A percentile compares a stretch with the other conserved stretches of the same genome.
phyloP scores from a whole-genome alignment of 2,888 invertebrate genomes.

The Balanococcus diminutus region DNA sequence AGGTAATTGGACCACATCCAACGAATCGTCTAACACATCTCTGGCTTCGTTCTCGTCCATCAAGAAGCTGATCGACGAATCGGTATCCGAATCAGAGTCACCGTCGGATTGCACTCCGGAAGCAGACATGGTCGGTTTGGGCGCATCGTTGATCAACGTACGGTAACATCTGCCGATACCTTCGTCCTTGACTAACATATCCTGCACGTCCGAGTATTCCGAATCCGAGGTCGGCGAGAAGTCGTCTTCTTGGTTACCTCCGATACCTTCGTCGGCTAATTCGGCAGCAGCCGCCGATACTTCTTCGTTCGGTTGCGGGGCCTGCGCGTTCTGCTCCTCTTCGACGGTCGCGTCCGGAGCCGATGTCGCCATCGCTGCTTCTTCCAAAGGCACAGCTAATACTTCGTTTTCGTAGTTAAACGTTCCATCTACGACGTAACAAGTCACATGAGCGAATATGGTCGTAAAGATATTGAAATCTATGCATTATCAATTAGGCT shows the following conservation, averaged over 20 bases:
- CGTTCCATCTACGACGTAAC: neutral
- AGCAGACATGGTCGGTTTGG: too few relatives aligned
- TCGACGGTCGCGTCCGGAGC: neutral
- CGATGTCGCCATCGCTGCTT: neutral
- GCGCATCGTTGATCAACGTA: neutral
- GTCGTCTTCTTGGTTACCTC: neutral
- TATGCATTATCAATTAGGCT: neutral
- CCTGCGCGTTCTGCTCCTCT: neutral
- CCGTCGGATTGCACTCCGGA: neutral
- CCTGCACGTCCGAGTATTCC: neutral
- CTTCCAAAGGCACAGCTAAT: neutral
- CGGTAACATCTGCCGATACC: neutral
- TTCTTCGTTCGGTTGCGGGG: neutral
- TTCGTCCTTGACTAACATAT: neutral
- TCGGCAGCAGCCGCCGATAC: neutral
- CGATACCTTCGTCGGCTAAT: neutral
- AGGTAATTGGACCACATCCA: neutral
- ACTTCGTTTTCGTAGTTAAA: neutral
- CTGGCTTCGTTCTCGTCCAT: conserved; percentile 39
- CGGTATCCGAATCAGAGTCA: neutral
- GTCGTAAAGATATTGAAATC: neutral
- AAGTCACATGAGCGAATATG: neutral
- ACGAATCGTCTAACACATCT: neutral
- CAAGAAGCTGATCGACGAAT: conserved; percentile 38
- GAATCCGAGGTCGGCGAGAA: neutral